These are phyloP conservation scores for Cerceris rybyensis DNA, from an alignment of 2,888 invertebrate genomes.

Conservation along the genomic window DNA sequence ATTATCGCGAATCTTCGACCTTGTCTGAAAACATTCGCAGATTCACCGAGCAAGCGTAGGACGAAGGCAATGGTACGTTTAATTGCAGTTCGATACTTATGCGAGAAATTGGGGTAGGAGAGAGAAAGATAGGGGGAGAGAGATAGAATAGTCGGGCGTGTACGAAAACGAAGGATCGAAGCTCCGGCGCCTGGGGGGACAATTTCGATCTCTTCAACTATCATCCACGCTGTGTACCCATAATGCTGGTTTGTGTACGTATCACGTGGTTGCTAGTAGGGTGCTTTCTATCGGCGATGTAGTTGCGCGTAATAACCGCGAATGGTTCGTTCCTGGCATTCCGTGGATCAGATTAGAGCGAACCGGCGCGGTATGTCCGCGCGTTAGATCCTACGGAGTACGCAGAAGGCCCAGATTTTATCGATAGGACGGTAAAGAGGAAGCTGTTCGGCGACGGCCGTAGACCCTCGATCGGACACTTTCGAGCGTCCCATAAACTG, in stretches of 20 bases:
- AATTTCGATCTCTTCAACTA: conserved; percentile 76
- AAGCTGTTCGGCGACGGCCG: conserved; percentile 49
- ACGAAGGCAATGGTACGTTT: conserved; percentile 8
- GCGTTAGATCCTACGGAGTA: conserved; percentile 70
- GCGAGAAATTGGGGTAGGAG: conserved; percentile 48
- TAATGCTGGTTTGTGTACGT: conserved; percentile 51
- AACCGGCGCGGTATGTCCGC: conserved; percentile 53
- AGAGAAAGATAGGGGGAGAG: conserved; percentile 44
- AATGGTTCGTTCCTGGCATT: conserved; percentile 68
- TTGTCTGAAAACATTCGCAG: neutral
- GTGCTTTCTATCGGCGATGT: conserved; percentile 56
- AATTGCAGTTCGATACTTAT: conserved; percentile 37
- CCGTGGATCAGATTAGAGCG: conserved; percentile 74
- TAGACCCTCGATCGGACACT: conserved; percentile 53
- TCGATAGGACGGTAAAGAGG: conserved; percentile 60
- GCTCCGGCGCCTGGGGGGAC: conserved; percentile 57
- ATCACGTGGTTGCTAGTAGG: conserved; percentile 32
- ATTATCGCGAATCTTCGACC: no score
- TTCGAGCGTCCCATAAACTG: conserved; percentile 56
- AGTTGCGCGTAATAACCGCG: conserved; percentile 70
- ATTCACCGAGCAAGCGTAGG: neutral
- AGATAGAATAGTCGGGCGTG: conserved; percentile 20
- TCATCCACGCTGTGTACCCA: conserved; percentile 59
- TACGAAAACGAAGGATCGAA: no score
- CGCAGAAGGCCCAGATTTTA: conserved; percentile 61